Evolutionary conservation across 2,113 vertebrate genomes (phyloP), one percentile per base, ranked within the genome.

Genomic region (Tetrao urogallus): DNA sequence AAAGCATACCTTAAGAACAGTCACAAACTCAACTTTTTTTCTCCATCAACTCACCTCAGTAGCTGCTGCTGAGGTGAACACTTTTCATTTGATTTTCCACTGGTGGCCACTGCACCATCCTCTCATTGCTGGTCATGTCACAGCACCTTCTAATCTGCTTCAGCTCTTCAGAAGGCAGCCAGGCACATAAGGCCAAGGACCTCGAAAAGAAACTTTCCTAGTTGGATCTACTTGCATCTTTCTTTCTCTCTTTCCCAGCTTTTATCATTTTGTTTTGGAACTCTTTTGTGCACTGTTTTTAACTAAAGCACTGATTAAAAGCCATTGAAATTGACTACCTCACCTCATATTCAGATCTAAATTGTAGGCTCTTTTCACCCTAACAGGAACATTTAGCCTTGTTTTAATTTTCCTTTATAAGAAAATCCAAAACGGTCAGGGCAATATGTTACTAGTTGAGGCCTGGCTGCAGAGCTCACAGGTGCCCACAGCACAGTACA

Each of bases 81-180:
- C 5, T 56, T 47, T 36, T 42, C 17, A 10, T 61, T 28, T 56
- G 12, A 13, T 32, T 48, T 15, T 8, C 30, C 30, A 22, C 22
- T 0, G 1, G 25, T 4, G 58, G 58, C 45, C n/a, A 2, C 30
- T 36, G 38, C 48, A 1, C 30, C 25, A 22, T 2, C 25, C 10
- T 13, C 17, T n/a, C 8, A 2, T 7, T 32, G 52, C 60, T 47
- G 20, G 3, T 24, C 45, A 6, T 2, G 20, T 32, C 60, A 56
- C 54, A 63, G 52, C 40, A 63, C 54, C 47, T 57, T 77, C 40
- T 2, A 2, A 40, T 30, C n/a, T 54, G 52, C 36, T 61, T 21
- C 52, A 16, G 45, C 72, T 27, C 45, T 66, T 54, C 52, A 24
- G 28, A 21, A 12, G 50, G 32, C 72, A 34, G 65, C 8, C 2